Percentiles rank a stretch among this genome's conserved stretches.
Conservation (phyloP, 2,888 invertebrate genomes). For the Cerastis leucographa region DNA sequence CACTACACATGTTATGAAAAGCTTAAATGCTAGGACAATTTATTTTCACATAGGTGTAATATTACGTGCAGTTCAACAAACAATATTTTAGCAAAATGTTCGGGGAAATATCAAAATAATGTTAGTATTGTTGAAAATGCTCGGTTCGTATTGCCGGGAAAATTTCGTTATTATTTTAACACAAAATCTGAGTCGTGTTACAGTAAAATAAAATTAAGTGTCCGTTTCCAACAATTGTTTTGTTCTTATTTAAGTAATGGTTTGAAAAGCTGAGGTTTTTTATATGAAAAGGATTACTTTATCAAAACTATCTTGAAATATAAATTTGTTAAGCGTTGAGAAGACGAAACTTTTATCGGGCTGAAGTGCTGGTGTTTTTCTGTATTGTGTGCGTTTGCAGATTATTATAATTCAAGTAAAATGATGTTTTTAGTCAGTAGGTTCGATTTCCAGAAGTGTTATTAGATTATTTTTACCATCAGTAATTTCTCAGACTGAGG, state of each 20-base stretch:
- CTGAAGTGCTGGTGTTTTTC: background rate
- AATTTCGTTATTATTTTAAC: constrained; percentile 31
- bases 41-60: background rate
- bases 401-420: no score
- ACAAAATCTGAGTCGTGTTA: constrained; percentile 14
- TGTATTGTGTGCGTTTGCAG: background rate
- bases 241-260: constrained; percentile 1
- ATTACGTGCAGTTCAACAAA: background rate
- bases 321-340: background rate
- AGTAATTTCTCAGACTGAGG: background rate
- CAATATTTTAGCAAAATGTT: constrained; percentile 27
- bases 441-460: background rate
- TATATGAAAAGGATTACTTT: background rate
- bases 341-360: background rate
- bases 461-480: background rate
- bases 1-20: background rate
- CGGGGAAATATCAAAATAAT: constrained; percentile 41
- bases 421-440: no score
- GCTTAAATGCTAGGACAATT: background rate
- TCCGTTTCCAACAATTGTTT: constrained; percentile 10
- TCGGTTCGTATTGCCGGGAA: constrained; percentile 10
- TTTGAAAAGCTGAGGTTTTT: background rate
- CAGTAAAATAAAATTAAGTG: constrained; percentile 24
- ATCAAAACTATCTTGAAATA: background rate
- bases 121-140: constrained; percentile 18